Evolutionary conservation across 2,888 invertebrate genomes (phyloP), one percentile per base, ranked within the genome.

Genomic region (Neelides folsomi): DNA sequence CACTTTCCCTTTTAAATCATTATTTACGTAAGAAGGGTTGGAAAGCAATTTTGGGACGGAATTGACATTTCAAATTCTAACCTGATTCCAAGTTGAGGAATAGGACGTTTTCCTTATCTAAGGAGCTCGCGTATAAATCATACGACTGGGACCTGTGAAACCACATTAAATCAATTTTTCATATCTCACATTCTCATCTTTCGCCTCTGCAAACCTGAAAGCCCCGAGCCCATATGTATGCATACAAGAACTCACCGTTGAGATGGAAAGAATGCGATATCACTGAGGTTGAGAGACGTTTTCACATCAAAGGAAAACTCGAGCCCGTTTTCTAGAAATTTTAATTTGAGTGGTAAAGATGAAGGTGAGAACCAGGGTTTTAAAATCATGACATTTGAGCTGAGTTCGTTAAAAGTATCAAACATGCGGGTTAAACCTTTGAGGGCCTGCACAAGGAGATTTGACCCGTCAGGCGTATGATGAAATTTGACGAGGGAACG

Each of bases 271-370:
- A 83, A 83, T 4, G 81, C 78, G 48, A 82, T 75, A 66, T 80
- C 81, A 63, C 81, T 82, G 61, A 83, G 78, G 68, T 80, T 80
- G 55, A 83, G 70, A 7, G 80, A 81, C 8, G 83, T 83, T 69
- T 81, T 81, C 50, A 83, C 82, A 65, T 83, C 83, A 68, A 82
- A 83, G 36, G 77, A 73, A 66, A 82, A 82, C 62, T 76, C 75
- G 53, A 83, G 70, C 46, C 83, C 83, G 61, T 71, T 73, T 42
- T 76, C 80, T 80, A 68, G 1, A 27, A 27, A 27, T 27, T 27
- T 27, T 27, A 27, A 27, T 27, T 27, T 27, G 27, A n/a, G 27
- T 7, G 4, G 7, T 27, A 7, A 27, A 27, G 27, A 27, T 27
- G 27, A 27, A 27, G 27, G 27, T 5, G 27, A 27, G 27, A 27